A percentile compares a stretch with the other conserved stretches of the same genome.
Conservation (phyloP, 2,113 vertebrate genomes). For the Rhombomys opimus region DNA sequence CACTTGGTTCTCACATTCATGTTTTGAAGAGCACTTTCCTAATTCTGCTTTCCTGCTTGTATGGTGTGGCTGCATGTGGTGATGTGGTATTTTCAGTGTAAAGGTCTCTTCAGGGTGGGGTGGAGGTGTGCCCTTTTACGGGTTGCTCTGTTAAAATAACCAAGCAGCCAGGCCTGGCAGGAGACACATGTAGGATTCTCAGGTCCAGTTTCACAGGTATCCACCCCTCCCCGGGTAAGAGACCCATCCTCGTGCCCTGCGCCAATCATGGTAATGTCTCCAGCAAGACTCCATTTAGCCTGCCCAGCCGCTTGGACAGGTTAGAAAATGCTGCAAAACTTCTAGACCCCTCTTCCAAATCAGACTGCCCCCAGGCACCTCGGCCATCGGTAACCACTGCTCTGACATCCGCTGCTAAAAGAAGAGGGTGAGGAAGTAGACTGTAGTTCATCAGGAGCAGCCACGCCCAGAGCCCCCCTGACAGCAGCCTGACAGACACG, state of each 20-base stretch:
- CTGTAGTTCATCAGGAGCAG: neutral
- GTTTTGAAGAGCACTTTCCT: neutral
- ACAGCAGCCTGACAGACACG: neutral
- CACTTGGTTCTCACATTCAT: neutral
- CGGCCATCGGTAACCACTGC: neutral
- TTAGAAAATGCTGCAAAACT: neutral
- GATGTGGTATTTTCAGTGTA: neutral
- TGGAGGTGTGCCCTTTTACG: neutral
- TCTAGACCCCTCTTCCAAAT: neutral
- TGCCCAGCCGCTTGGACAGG: neutral
- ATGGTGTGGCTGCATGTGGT: neutral
- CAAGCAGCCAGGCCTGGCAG: neutral
- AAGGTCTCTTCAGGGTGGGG: neutral
- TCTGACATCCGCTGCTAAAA: neutral
- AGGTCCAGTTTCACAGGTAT: neutral
- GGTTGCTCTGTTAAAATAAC: neutral
- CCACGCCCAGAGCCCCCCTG: neutral
- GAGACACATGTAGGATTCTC: neutral
- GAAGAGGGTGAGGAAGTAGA: neutral
- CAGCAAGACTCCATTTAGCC: neutral
- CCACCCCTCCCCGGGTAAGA: neutral
- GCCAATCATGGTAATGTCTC: neutral
- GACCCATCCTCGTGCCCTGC: too few relatives aligned
- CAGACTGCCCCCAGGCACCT: neutral
- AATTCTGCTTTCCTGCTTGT: neutral